phyloP scores from a whole-genome alignment of 2,113 vertebrate genomes.

The Pseudorhombus dupliciocellatus region DNA sequence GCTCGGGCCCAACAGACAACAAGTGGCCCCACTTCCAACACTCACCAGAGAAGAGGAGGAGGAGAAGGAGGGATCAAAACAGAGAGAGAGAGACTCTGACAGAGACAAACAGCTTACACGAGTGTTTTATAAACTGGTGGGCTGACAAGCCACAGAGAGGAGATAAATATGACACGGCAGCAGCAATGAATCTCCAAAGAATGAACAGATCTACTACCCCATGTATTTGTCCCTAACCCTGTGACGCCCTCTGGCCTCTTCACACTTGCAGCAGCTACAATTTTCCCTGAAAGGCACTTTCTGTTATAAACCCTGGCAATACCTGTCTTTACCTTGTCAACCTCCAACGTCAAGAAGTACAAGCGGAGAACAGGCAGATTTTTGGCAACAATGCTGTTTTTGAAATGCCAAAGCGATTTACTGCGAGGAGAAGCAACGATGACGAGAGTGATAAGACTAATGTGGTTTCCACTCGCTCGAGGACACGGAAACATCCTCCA shows the following conservation, averaged over 20 bases:
- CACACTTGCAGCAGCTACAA: not conserved
- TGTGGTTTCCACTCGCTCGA: not conserved
- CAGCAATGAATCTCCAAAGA: constrained; percentile 49
- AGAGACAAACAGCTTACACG: constrained; percentile 37
- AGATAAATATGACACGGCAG: constrained; percentile 58
- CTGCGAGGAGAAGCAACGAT: not conserved
- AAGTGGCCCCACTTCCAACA: constrained; percentile 38
- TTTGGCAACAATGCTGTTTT: not conserved
- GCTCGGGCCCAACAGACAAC: constrained; percentile 40
- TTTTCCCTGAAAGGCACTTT: not conserved
- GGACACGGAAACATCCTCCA: no score
- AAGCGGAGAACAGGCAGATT: not conserved
- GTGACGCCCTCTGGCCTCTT: constrained; percentile 26
- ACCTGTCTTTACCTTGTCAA: constrained; percentile 8
- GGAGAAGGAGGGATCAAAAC: not conserved
- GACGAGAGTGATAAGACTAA: not conserved
- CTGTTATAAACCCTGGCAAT: not conserved
- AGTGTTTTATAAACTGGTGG: constrained; percentile 52
- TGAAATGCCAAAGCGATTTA: not conserved
- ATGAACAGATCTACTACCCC: constrained; percentile 42
- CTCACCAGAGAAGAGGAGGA: constrained; percentile 5
- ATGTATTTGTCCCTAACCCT: constrained; percentile 46
- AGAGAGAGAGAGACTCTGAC: constrained; percentile 15
- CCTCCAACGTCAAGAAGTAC: not conserved
- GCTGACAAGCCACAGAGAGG: constrained; percentile 45